A percentile compares a stretch with the other conserved stretches of the same genome.
Evolutionary conservation across 2,113 vertebrate genomes (phyloP).

Genomic region (Nesogale talazaci): DNA sequence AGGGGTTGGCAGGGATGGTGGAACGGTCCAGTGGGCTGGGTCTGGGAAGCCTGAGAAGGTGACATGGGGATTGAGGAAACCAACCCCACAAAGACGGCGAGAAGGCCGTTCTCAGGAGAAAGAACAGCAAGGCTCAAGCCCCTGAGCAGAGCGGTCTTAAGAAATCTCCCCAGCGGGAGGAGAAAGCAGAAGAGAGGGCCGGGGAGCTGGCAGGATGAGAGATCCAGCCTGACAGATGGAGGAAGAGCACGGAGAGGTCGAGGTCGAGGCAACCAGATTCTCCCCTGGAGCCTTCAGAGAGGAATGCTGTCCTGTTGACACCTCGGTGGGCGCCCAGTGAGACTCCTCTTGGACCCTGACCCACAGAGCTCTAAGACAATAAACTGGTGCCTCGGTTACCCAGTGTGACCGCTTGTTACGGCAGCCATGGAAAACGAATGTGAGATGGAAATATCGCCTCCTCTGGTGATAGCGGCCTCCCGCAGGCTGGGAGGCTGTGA

Average conservation of each 20-base stretch:
- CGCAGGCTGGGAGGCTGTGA: background rate
- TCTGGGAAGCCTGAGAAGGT: background rate
- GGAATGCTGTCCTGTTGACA: background rate
- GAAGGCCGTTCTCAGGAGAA: background rate
- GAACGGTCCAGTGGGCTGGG: too few species aligned
- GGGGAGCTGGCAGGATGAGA: background rate
- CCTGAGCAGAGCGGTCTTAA: background rate
- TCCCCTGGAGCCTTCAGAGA: background rate
- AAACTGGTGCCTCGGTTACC: constrained; percentile 11
- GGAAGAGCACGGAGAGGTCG: background rate
- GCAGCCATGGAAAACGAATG: constrained; percentile 25
- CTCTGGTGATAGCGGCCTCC: background rate
- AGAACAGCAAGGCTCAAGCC: background rate
- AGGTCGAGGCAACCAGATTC: background rate
- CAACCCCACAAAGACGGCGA: background rate
- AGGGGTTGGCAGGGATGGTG: background rate
- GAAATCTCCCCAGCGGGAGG: background rate
- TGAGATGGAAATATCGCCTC: background rate
- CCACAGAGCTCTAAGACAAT: background rate
- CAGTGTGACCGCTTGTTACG: background rate
- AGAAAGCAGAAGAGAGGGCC: background rate
- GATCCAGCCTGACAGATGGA: constrained; percentile 12
- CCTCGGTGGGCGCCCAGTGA: background rate
- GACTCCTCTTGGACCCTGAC: background rate
- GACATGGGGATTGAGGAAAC: background rate